Conservation (phyloP, 2,797 vertebrate species). For the Mormyrus hasselquistii region DNA sequence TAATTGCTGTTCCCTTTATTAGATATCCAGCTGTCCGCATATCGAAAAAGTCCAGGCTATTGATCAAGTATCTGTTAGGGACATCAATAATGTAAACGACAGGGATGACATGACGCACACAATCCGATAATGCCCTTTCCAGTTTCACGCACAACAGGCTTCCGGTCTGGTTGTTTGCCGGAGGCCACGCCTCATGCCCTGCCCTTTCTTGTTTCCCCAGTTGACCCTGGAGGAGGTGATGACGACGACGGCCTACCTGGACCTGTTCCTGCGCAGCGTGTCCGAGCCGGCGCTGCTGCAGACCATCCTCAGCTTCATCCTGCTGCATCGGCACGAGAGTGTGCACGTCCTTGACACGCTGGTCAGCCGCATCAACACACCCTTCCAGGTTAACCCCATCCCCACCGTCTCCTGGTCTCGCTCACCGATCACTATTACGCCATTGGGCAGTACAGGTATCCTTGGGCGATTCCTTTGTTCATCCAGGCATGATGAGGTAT, state of each 20-base stretch:
- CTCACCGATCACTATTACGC: not conserved
- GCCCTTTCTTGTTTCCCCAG: conserved; percentile 46
- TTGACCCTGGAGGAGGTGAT: conserved; percentile 93
- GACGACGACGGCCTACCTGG: conserved; percentile 92
- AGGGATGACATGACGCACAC: not conserved
- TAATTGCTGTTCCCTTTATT: not conserved
- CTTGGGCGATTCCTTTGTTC: not conserved
- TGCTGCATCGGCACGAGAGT: conserved; percentile 84
- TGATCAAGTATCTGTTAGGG: not conserved
- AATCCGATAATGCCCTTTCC: not conserved
- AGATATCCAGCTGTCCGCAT: not conserved
- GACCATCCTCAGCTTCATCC: conserved; percentile 89
- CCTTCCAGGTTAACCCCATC: conserved; percentile 76
- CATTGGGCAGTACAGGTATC: not conserved
- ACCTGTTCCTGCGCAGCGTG: conserved; percentile 86
- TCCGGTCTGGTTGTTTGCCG: not conserved
- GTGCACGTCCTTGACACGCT: conserved; percentile 90
- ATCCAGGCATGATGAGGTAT: not conserved
- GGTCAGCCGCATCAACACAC: conserved; percentile 93
- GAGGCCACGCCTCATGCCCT: not conserved
- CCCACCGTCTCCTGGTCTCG: not conserved
- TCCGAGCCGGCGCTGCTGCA: conserved; percentile 87
- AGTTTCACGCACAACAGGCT: not conserved
- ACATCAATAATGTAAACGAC: not conserved
- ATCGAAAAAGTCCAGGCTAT: not conserved